These are phyloP conservation scores for Orbicella faveolata DNA, from an alignment of 64 coral and sea anemone genomes.

Conservation along the genomic window DNA sequence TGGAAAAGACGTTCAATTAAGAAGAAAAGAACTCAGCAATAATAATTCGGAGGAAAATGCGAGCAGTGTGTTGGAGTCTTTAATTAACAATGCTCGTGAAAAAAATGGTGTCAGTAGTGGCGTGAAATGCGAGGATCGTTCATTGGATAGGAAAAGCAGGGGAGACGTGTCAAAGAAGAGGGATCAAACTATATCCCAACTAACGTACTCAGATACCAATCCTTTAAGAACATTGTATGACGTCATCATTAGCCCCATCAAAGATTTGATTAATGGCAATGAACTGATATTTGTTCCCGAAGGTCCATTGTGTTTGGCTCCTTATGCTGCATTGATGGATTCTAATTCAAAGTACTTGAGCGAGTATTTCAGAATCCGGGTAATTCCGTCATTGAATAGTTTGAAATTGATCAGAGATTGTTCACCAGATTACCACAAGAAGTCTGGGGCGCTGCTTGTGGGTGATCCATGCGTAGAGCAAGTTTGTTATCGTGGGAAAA, in stretches of 20 bases:
- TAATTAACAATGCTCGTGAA: too few species aligned
- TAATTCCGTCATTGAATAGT: conserved; percentile 16
- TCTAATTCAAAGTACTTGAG: conserved; percentile 2
- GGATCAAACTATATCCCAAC: neutral
- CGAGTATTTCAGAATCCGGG: neutral
- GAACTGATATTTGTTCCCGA: conserved; percentile 14
- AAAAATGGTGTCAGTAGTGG: too few species aligned
- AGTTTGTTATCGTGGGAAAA: neutral
- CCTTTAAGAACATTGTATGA: neutral
- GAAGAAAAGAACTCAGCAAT: too few species aligned
- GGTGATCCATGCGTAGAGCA: neutral
- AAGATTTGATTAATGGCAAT: neutral
- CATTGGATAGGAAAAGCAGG: too few species aligned
- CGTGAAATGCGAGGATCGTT: too few species aligned
- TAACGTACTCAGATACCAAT: too few species aligned
- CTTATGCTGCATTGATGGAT: conserved; percentile 29
- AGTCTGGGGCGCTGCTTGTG: conserved; percentile 10
- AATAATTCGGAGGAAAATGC: too few species aligned
- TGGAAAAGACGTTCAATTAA: too few species aligned
- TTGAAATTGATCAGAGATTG: conserved; percentile 6
- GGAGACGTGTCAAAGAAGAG: neutral
- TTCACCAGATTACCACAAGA: conserved; percentile 7
- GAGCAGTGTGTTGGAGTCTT: too few species aligned
- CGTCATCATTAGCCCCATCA: neutral
- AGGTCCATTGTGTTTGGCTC: conserved; percentile 15